Percentiles rank a stretch among this genome's conserved stretches.
phyloP scores from a whole-genome alignment of 2,797 vertebrate genomes.

The Xiphorhynchus erythropygius region DNA sequence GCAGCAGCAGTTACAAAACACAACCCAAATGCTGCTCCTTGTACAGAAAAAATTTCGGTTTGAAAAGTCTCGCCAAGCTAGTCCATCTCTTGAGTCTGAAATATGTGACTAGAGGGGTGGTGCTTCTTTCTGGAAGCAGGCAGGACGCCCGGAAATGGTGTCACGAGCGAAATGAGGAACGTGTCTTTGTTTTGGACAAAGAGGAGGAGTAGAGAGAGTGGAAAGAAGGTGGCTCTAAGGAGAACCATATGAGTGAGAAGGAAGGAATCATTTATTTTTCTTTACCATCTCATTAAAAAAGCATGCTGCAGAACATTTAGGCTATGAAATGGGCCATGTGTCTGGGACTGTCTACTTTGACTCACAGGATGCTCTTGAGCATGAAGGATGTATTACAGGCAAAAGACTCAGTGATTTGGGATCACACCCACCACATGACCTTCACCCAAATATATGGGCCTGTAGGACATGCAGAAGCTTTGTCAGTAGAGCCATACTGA shows the following conservation, averaged over 20 bases:
- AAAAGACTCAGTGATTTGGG: neutral
- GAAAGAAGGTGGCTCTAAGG: neutral
- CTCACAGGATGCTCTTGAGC: neutral
- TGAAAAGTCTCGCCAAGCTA: neutral
- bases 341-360: neutral
- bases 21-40: neutral
- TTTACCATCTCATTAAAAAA: neutral
- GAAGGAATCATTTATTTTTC: neutral
- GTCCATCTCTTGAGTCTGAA: neutral
- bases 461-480: neutral
- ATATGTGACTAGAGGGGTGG: accelerated
- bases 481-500: neutral
- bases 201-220: neutral
- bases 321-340: accelerated
- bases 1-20: neutral
- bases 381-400: neutral
- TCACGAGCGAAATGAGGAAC: neutral
- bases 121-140: neutral
- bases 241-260: neutral
- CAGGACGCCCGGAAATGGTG: accelerated
- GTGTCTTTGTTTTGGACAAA: neutral
- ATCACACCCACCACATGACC: accelerated
- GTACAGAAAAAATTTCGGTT: neutral
- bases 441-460: neutral
- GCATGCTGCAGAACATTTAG: neutral